Conservation (phyloP, 2,888 invertebrate species). For the Meteorus colon region DNA sequence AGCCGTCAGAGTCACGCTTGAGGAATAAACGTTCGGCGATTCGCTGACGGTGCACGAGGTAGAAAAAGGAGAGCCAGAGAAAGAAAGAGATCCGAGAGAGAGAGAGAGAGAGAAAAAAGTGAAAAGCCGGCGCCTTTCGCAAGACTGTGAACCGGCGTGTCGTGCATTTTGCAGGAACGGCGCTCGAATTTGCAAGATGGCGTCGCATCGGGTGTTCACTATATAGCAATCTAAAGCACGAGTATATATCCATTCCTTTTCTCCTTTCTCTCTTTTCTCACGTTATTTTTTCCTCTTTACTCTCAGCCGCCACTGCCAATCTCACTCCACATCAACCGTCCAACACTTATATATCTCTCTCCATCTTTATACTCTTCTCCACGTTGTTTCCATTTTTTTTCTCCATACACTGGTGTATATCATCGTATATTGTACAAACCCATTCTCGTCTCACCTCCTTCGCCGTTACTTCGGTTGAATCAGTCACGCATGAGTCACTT, state of each 20-base stretch:
- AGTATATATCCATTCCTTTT: conserved; percentile 20
- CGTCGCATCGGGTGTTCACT: conserved; percentile 42
- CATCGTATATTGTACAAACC: conserved; percentile 5
- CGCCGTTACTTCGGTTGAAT: conserved; percentile 52
- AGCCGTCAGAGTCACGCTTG: conserved; percentile 17
- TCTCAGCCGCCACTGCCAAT: conserved; percentile 13
- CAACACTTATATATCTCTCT: not conserved
- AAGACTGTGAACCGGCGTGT: conserved; percentile 53
- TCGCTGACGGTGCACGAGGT: conserved; percentile 50
- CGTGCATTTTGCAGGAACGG: conserved; percentile 56
- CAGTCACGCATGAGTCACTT: conserved; percentile 63
- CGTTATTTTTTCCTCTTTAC: conserved; percentile 40
- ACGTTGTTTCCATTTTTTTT: conserved; percentile 41
- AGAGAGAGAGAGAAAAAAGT: conserved; percentile 41
- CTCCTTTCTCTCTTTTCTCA: conserved; percentile 24
- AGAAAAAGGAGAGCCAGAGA: conserved; percentile 21
- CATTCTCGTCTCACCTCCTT: conserved; percentile 15
- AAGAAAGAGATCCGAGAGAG: conserved; percentile 13
- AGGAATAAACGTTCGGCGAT: conserved; percentile 37
- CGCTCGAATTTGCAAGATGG: conserved; percentile 57
- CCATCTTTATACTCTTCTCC: conserved; percentile 36
- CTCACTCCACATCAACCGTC: not conserved
- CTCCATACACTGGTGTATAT: not conserved
- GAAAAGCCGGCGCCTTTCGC: conserved; percentile 48
- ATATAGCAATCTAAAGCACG: conserved; percentile 29